Conservation (phyloP, 2,888 invertebrate genomes). For the Caenorhabditis sulstoni region DNA sequence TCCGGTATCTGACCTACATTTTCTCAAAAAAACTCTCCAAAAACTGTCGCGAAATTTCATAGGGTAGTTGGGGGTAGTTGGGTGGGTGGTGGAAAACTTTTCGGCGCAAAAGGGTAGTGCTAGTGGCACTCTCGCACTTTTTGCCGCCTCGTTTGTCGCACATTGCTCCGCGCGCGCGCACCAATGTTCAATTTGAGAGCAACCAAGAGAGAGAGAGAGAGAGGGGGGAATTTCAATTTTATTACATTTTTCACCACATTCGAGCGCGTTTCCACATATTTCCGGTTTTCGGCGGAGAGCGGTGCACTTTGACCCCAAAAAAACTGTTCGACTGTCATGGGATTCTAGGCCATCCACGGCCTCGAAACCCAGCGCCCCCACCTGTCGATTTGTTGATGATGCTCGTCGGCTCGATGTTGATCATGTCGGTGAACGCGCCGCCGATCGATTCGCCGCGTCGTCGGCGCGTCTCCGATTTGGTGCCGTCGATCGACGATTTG, state of each 20-base stretch:
- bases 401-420: conserved; percentile 69
- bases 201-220: conserved; percentile 7
- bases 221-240: conserved; percentile 30
- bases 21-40: too few relatives aligned
- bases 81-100: too few relatives aligned
- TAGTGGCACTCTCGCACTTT: too few relatives aligned
- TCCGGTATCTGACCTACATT: too few relatives aligned
- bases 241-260: conserved; percentile 30
- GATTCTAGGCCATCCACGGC: too few relatives aligned
- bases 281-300: too few relatives aligned
- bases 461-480: conserved; percentile 46
- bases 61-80: too few relatives aligned
- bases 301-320: too few relatives aligned
- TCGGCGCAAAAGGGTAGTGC: too few relatives aligned
- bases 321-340: neutral
- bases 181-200: conserved; percentile 52
- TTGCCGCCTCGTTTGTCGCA: conserved; percentile 51
- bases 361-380: too few relatives aligned
- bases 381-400: conserved; percentile 68
- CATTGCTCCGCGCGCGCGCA: too few relatives aligned
- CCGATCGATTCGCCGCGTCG: conserved; percentile 64
- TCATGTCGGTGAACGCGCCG: conserved; percentile 70
- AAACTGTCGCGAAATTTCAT: too few relatives aligned
- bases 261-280: conserved; percentile 8
- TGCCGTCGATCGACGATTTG: conserved; percentile 69